Evolutionary conservation across 1,140 invertebrate species (phyloP), one percentile per base, ranked within the genome.

Genomic region (Riptortus pedestris): DNA sequence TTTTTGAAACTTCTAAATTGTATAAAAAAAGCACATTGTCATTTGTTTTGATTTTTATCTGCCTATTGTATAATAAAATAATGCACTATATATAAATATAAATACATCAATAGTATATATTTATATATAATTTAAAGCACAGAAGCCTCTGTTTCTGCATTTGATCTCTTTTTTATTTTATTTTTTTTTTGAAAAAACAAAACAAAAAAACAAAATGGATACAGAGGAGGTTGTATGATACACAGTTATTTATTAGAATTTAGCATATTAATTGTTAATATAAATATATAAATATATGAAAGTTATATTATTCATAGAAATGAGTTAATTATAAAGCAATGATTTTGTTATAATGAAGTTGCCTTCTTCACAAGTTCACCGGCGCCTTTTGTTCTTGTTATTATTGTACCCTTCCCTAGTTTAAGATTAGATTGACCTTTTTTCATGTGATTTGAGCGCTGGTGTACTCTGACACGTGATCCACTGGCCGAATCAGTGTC

Each of bases 341-440:
- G 5, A 38, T 38, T 14, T 14, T 38, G 5, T 38, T 38, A 14
- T 16, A 3, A 55, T 55, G 1, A 55, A 55, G 51, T 55, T 55
- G 51, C 51, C 51, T 55, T 55, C 24, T 24, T 16, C 7, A 55
- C 24, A 55, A 55, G 51, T 24, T 55, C 51, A 55, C 22, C 51
- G 11, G 24, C 24, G 24, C 51, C 16, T 18, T 55, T 24, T 55
- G 12, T 55, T 55, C 24, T 24, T 55, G 4, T 55, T 55, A 14
- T 55, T 24, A 55, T 14, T 24, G 14, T 51, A 14, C 51, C 51
- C n/a, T 7, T 55, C 51, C 51, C 51, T 55, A 55, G 51, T 55
- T 26, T 55, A 47, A 24, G 51, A 55, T 55, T 55, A 55, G 51
- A 55, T 7, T 12, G 2, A 18, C 51, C 51, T 55, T 55, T 4